phyloP scores from a whole-genome alignment of 2,113 vertebrate genomes.

The Phalacrocorax aristotelis region DNA sequence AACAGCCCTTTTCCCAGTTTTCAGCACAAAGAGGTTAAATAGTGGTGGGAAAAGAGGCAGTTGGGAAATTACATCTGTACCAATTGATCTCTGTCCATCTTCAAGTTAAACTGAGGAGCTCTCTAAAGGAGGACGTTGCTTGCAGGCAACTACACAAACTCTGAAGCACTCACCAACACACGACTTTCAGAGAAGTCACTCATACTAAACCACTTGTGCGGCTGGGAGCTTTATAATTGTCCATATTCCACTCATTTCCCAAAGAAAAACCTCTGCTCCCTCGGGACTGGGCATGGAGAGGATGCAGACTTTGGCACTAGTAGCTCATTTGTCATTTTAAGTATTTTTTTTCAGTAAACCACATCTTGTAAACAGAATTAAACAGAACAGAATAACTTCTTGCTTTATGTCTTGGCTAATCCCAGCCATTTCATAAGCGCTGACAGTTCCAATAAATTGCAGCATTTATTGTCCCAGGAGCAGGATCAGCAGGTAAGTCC shows the following conservation, averaged over 20 bases:
- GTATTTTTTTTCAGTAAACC: not conserved
- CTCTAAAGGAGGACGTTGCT: not conserved
- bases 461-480: not conserved
- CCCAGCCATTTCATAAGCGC: not conserved
- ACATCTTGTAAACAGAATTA: not conserved
- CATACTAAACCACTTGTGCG: not conserved
- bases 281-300: rapidly evolving
- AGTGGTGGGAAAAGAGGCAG: not conserved
- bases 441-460: not conserved
- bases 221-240: not conserved
- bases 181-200: not conserved
- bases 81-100: not conserved
- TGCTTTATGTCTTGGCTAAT: not conserved
- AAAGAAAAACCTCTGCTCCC: not conserved
- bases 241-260: not conserved
- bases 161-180: not conserved
- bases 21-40: not conserved
- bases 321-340: not conserved
- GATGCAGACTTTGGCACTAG: not conserved
- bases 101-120: not conserved
- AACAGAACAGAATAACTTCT: not conserved
- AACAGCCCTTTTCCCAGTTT: not conserved
- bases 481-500: not conserved
- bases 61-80: rapidly evolving
- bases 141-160: not conserved